phyloP scores from a whole-genome alignment of 2,888 invertebrate species.

The Mythimna pallens region DNA sequence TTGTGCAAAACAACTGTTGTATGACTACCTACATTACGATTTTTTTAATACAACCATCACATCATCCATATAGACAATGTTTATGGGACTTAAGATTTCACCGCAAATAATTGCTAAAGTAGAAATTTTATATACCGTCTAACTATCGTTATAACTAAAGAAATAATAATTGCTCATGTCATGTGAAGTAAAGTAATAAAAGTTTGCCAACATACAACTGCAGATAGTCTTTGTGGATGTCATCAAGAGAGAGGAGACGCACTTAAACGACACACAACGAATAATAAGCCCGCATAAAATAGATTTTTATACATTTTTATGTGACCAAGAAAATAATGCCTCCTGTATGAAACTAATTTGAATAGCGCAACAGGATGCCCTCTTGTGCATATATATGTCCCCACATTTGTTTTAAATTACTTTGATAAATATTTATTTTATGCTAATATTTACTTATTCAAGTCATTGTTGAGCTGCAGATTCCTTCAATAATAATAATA shows the following conservation, averaged over 20 bases:
- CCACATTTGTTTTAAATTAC: constrained; percentile 59
- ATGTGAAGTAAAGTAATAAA: constrained; percentile 50
- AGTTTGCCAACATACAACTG: constrained; percentile 57
- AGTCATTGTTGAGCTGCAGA: constrained; percentile 28
- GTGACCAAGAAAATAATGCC: constrained; percentile 70
- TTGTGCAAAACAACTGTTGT: background rate
- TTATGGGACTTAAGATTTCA: background rate
- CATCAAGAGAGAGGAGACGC: constrained; percentile 73
- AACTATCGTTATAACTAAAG: background rate
- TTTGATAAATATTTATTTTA: constrained; percentile 57
- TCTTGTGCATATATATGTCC: constrained; percentile 53
- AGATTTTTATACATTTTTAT: constrained; percentile 73
- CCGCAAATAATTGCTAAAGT: background rate
- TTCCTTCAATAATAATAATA: constrained; percentile 1
- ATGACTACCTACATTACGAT: background rate
- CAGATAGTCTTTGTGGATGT: constrained; percentile 65
- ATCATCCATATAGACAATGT: background rate
- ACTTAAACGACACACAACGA: constrained; percentile 74
- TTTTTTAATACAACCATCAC: background rate
- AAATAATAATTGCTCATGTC: constrained; percentile 13
- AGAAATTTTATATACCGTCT: background rate
- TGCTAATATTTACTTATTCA: constrained; percentile 37
- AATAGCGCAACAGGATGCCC: constrained; percentile 73
- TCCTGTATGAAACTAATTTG: constrained; percentile 67
- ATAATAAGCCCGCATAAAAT: constrained; percentile 80